Evolutionary conservation across 2,113 vertebrate species (phyloP), one percentile per base, ranked within the genome.

Genomic region (Passer domesticus): DNA sequence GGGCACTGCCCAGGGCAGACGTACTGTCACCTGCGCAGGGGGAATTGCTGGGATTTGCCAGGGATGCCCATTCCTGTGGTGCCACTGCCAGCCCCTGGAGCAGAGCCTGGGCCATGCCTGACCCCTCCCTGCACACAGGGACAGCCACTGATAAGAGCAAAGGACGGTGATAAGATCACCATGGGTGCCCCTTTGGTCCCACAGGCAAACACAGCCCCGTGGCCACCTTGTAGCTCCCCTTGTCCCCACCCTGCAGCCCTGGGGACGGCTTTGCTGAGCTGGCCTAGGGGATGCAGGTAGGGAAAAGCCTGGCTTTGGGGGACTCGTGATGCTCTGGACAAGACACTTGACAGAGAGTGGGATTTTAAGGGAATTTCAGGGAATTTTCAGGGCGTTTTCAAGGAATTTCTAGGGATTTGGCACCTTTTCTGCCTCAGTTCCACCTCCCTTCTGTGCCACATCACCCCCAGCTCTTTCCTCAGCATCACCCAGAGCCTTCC

Each of bases 381-480:
- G 53, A 27, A 73, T 68, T 52, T 83, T 9, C 53, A 64, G 37
- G n/a, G 13, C 13, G 69, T 72, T 52, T 85, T 8, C 55, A 62
- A 35, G 35, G 12, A 20, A 0, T 58, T 86, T 53, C 41, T 69
- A 67, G 14, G 16, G 5, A 37, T 66, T n/a, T 66, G n/a, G 5
- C 53, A 49, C n/a, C 13, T 83, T 83, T 74, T 46, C 68, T 77
- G 35, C 13, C 50, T 30, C 33, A 86, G 73, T 86, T 21, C 82
- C 5, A 1, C 15, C 44, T 5, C 41, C 1, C 19, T 39, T 53
- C 58, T 11, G 25, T 15, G 43, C 28, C 64, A 14, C 0, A 0
- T 53, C 50, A 23, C 27, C 21, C 60, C 18, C 60, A 67, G 56
- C 64, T 67, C 70, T 58, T 52, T 83, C 63, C 82, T 25, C 64